A percentile compares a stretch with the other conserved stretches of the same genome.
phyloP scores from a whole-genome alignment of 2,113 vertebrate genomes.

The Neodon shergylaensis region DNA sequence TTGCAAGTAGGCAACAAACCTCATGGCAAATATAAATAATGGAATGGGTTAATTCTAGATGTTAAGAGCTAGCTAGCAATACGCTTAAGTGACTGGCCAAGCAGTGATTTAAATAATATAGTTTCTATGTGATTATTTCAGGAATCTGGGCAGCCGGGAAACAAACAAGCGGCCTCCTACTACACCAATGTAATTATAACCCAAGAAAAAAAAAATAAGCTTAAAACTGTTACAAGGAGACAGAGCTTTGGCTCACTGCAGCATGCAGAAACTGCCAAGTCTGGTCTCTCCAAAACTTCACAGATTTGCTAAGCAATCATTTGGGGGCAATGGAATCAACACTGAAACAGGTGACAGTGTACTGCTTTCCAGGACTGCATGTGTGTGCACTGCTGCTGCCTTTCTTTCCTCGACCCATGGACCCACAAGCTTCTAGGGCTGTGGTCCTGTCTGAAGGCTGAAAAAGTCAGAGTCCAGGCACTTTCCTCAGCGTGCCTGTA shows the following conservation, averaged over 20 bases:
- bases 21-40: no score
- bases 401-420: not conserved
- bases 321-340: not conserved
- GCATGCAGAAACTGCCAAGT: not conserved
- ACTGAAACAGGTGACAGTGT: no score
- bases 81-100: no score
- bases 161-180: no score
- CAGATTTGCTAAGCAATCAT: not conserved
- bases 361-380: not conserved
- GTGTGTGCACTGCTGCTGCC: accelerated
- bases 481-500: no score
- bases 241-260: not conserved
- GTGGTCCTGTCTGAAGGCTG: not conserved
- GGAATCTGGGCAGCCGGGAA: no score
- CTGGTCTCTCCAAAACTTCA: not conserved
- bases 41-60: no score
- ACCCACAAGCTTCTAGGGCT: not conserved
- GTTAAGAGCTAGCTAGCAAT: no score
- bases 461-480: not conserved
- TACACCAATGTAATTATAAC: not conserved
- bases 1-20: no score
- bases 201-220: not conserved
- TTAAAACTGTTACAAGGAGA: not conserved
- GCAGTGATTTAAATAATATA: no score
- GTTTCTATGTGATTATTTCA: no score